Base-by-base conservation (phyloP, 2,888 invertebrate species). In the Ectemnius lituratus region DNA sequence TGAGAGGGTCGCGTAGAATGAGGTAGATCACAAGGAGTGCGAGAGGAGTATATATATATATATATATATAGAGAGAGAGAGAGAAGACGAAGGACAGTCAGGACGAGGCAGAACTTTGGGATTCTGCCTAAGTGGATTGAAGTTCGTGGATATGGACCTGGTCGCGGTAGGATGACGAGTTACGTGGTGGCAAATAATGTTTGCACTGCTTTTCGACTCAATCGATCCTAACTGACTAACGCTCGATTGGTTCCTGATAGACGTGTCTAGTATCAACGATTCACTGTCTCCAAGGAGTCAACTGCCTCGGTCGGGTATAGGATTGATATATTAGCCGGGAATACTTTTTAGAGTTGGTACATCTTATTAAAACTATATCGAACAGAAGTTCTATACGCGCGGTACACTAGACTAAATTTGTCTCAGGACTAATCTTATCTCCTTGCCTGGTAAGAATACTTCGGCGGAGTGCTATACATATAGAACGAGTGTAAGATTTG, bases 61-160 rank as follows among this genome's bases (percentile, higher is more conserved):
- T n/a, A n/a, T n/a, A n/a, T n/a, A n/a, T n/a, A n/a, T n/a, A n/a
- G n/a, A n/a, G 59, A 20, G 62, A 70, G 49, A 67, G n/a, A 16
- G 45, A 61, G 63, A 6, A 11, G 49, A 20, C 47, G 18, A 46
- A 47, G 49, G 58, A 18, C n/a, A 28, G 59, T 28, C 63, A 64
- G 74, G 76, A 71, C 67, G 69, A 69, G 67, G 77, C 80, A 83
- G 82, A 87, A 88, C 85, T 88, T 86, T 83, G 78, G 84, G 86
- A 87, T 85, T 83, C 85, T 79, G 81, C 78, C 84, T 86, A 87
- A 89, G 86, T 86, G 87, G 86, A 88, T 88, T 87, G 84, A 85
- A 89, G 87, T 88, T 87, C 75, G 76, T 77, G 84, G 83, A 84
- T 82, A 83, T 78, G 83, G 78, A 84, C 84, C 78, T 37, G 59